These are phyloP conservation scores for Cetonia aurata DNA, from an alignment of 2,888 invertebrate species.

Conservation along the genomic window DNA sequence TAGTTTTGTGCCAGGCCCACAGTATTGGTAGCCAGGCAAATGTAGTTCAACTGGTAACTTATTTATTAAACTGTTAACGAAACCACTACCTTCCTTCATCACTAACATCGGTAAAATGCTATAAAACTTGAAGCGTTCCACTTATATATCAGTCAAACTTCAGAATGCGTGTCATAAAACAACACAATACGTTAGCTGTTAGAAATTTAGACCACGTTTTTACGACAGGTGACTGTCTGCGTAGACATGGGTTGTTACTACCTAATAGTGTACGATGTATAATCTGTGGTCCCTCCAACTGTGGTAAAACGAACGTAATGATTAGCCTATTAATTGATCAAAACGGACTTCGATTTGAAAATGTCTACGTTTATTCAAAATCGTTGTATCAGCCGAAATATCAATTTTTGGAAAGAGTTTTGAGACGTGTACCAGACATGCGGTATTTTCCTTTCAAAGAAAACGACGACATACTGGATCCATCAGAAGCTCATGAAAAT, in stretches of 20 bases:
- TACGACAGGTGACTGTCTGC: too few relatives aligned
- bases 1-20: conserved; percentile 40
- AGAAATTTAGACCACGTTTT: too few relatives aligned
- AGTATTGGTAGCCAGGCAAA: conserved; percentile 35
- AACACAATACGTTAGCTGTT: too few relatives aligned
- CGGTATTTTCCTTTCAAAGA: conserved; percentile 52
- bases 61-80: conserved; percentile 42
- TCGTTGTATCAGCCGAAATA: conserved; percentile 57
- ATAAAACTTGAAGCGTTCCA: too few relatives aligned
- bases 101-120: conserved; percentile 1
- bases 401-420: conserved; percentile 51
- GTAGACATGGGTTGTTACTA: too few relatives aligned
- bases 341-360: conserved; percentile 61
- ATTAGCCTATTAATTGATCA: conserved; percentile 5
- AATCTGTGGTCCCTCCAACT: too few relatives aligned
- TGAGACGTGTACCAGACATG: conserved; percentile 51
- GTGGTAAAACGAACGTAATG: too few relatives aligned
- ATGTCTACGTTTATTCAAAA: conserved; percentile 61
- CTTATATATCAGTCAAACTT: too few relatives aligned
- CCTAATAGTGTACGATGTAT: too few relatives aligned
- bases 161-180: too few relatives aligned
- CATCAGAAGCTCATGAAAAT: conserved; percentile 48
- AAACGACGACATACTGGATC: conserved; percentile 51
- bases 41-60: conserved; percentile 49
- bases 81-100: conserved; percentile 24